Evolutionary conservation across 1,140 invertebrate species (phyloP), one percentile per base, ranked within the genome.

Genomic region (Bombus balteatus): DNA sequence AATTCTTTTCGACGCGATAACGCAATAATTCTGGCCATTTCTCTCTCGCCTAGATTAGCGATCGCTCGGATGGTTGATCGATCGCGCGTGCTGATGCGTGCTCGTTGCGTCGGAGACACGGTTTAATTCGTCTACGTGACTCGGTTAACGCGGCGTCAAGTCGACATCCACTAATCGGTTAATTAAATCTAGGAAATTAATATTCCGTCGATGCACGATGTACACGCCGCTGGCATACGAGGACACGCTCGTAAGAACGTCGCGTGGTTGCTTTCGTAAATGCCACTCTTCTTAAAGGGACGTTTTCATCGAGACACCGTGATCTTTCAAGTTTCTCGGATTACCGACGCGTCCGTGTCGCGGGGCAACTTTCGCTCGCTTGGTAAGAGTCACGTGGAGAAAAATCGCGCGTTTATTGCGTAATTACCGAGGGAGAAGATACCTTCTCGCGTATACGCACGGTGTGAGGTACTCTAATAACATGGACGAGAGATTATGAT

Each of bases 101-200:
- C 47, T 83, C 76, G 47, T 84, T 78, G 88, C 89, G 88, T 91
- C 92, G 93, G 91, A 93, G 91, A 92, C 92, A 75, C 86, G 85
- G 89, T 91, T 70, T 62, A 78, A 83, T 79, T 89, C 92, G 93
- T 93, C 94, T 93, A 93, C 94, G 93, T 94, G 92, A 93, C 93
- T 92, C 90, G 87, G 90, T 93, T 94, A 90, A 92, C 72, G 81
- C 90, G 89, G 82, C 87, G 71, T 77, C 85, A 70, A 84, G 75
- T 88, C 90, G 92, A 93, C 92, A 92, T 94, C 91, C 92, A 91
- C 92, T 94, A 94, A 94, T 94, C 94, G 92, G 92, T 93, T 94
- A 94, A 94, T 94, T 94, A 94, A 94, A 94, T 94, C 91, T 92
- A 91, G 90, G 92, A 91, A 93, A 94, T 94, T 94, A 93, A 93